Evolutionary conservation across 2,888 invertebrate genomes (phyloP), one percentile per base, ranked within the genome.

Genomic region (Spodoptera picta): DNA sequence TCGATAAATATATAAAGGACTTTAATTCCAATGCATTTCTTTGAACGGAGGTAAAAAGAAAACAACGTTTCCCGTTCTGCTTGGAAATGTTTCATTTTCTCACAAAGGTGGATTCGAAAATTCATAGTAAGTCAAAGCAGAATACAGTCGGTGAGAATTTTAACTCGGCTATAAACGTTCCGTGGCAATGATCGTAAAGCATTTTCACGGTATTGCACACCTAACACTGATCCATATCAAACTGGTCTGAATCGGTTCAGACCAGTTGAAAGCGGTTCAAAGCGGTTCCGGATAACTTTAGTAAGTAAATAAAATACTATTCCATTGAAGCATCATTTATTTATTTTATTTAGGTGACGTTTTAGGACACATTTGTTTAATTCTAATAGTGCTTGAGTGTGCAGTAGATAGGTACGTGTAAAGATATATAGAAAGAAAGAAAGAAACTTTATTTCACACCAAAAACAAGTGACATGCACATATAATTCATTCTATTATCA

Each of bases 131-230:
- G 69, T 55, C 63, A 79, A 61, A 66, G 74, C 65, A 62, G 69
- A 71, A 72, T 69, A 71, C 67, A 79, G 77, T 75, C 79, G 83
- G 83, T 78, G 84, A 87, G 87, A 89, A 91, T 90, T 91, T 91
- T 87, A 90, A 90, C 89, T 87, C 84, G 63, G 65, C 85, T 81
- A 83, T 88, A 88, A 89, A 88, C 83, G 87, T 83, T 78, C 79
- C 64, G 80, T 81, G 79, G 87, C 86, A 87, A 87, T 87, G 88
- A 87, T 90, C 91, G 87, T 90, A 90, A 92, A 92, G 84, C 83
- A 89, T 90, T 89, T 83, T 83, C 85, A 83, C 85, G 83, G 87
- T 85, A 86, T 85, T 84, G 88, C 84, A 77, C 82, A 77, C 80
- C 65, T 82, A 82, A 74, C 80, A 79, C 80, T 81, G 81, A 84